A percentile compares a stretch with the other conserved stretches of the same genome.
Evolutionary conservation across 2,888 invertebrate genomes (phyloP).

Genomic region (Diadegma fenestrale): DNA sequence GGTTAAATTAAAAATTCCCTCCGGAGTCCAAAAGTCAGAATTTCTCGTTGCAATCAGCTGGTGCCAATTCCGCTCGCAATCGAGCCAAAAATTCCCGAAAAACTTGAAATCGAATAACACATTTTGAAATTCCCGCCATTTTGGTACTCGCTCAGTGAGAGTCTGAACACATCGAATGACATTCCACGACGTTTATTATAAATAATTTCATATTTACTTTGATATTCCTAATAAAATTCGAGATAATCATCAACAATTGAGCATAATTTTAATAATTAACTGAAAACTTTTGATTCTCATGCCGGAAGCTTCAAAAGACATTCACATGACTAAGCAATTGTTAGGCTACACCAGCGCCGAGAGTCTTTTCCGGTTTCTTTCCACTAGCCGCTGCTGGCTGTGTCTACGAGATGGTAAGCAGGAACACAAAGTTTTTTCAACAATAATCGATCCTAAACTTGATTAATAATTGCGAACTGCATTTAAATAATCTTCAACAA

Average conservation of each 20-base stretch:
- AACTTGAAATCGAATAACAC: background rate
- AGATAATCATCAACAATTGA: background rate
- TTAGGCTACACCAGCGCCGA: constrained; percentile 90
- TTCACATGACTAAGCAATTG: constrained; percentile 92
- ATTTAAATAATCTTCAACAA: constrained; percentile 2
- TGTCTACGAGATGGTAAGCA: constrained; percentile 77
- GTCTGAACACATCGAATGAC: background rate
- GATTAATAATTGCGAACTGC: constrained; percentile 13
- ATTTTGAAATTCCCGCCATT: constrained; percentile 41
- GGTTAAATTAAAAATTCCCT: background rate
- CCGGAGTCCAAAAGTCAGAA: background rate
- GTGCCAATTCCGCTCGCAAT: background rate
- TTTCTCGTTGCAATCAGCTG: background rate
- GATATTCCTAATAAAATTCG: constrained; percentile 27
- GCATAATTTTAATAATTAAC: background rate
- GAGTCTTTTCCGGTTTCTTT: constrained; percentile 73
- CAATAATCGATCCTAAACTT: constrained; percentile 23
- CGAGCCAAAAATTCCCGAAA: background rate
- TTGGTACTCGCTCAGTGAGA: background rate
- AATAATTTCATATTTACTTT: background rate
- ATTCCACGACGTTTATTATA: too few species aligned
- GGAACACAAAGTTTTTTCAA: constrained; percentile 49
- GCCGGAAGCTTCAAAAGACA: constrained; percentile 93
- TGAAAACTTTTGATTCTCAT: constrained; percentile 73
- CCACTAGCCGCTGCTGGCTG: constrained; percentile 71